Evolutionary conservation across 2,797 vertebrate species (phyloP).

Genomic region (Pseudocheirus occidentalis): DNA sequence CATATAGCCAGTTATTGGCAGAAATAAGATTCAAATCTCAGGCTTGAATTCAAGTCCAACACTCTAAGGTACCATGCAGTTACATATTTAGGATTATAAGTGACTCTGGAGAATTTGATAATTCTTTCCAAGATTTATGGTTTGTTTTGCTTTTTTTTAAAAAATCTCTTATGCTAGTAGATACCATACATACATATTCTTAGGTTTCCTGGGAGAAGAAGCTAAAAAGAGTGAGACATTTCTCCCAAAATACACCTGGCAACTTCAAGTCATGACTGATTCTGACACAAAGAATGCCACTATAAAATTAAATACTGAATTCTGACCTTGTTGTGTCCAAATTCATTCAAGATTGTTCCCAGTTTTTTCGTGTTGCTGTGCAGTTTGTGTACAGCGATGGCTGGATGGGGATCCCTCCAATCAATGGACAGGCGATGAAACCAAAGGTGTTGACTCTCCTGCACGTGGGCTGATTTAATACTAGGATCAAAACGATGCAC

Average conservation of each 20-base stretch:
- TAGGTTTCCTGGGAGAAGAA: background rate
- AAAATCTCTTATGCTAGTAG: background rate
- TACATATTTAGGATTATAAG: background rate
- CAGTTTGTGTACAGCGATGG: conserved; percentile 85
- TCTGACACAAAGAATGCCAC: background rate
- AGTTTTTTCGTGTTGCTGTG: conserved; percentile 92
- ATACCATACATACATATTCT: background rate
- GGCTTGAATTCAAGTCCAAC: background rate
- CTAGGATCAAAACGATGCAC: conserved; percentile 96
- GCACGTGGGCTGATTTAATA: conserved; percentile 88
- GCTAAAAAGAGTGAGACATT: background rate
- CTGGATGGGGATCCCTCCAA: conserved; percentile 95
- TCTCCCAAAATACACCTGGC: background rate
- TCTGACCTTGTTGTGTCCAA: conserved; percentile 94
- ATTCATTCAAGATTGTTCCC: conserved; percentile 92
- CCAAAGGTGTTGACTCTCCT: conserved; percentile 87
- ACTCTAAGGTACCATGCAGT: background rate
- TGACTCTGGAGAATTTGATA: background rate
- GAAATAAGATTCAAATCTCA: background rate
- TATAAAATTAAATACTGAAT: background rate
- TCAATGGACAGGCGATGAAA: conserved; percentile 93
- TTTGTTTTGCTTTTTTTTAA: conserved; percentile 13
- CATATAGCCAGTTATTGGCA: background rate
- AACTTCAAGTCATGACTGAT: background rate
- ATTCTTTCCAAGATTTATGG: background rate